A percentile compares a stretch with the other conserved stretches of the same genome.
Evolutionary conservation across 1,140 invertebrate species (phyloP).

Genomic region (Pristionchus pacificus): DNA sequence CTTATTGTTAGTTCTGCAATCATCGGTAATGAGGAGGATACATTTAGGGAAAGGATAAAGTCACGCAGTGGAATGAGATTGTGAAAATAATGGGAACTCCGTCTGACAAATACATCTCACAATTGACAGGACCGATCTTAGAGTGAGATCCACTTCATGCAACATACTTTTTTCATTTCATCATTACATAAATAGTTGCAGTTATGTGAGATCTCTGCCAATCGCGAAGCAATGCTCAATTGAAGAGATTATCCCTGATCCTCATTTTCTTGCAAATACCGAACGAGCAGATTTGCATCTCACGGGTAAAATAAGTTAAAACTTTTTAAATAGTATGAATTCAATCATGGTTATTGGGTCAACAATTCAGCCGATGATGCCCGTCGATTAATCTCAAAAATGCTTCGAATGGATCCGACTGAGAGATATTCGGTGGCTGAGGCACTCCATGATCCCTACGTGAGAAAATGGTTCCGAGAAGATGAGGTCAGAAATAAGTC

Average conservation of each 20-base stretch:
- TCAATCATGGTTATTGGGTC: background rate
- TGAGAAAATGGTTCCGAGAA: conserved; percentile 22
- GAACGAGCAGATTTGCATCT: conserved; percentile 15
- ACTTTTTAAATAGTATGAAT: background rate
- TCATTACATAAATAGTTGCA: background rate
- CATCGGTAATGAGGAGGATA: background rate
- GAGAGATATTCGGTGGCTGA: conserved; percentile 22
- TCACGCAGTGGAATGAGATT: conserved; percentile 31
- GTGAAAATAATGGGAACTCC: conserved; percentile 24
- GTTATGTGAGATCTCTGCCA: conserved; percentile 13
- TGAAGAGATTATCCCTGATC: conserved; percentile 14
- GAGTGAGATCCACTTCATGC: too few relatives aligned
- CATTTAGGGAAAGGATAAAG: background rate
- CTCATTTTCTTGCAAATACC: conserved; percentile 8
- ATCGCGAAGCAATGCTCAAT: background rate
- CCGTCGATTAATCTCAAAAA: conserved; percentile 14
- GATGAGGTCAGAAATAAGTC: conserved; percentile 18
- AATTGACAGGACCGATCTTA: conserved; percentile 13
- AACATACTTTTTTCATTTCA: background rate
- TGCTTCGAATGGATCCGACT: conserved; percentile 21
- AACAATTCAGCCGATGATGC: conserved; percentile 18
- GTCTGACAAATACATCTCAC: conserved; percentile 10
- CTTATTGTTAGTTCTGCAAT: background rate
- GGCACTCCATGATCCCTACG: conserved; percentile 22
- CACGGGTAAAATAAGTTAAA: conserved; percentile 16